Evolutionary conservation across 2,797 vertebrate genomes (phyloP).

Genomic region (Alauda arvensis): DNA sequence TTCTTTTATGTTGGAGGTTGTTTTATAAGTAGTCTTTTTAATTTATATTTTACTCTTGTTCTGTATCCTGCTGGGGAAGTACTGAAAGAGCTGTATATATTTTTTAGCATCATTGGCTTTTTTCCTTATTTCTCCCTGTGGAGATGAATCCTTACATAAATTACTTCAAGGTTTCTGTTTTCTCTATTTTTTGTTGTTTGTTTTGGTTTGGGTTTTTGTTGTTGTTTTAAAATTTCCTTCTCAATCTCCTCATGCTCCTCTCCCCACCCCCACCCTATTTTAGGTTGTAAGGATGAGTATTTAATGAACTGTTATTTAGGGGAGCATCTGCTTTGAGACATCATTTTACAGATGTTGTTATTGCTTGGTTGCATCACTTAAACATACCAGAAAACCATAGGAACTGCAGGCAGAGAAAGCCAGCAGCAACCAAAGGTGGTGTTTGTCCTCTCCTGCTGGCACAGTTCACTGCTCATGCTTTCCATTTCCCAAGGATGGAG

Average conservation of each 20-base stretch:
- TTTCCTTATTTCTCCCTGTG: conserved; percentile 29
- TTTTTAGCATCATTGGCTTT: conserved; percentile 40
- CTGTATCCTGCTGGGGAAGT: conserved; percentile 13
- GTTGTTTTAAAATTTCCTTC: neutral
- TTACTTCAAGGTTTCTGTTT: conserved; percentile 18
- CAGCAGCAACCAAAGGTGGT: neutral
- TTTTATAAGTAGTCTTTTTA: conserved; percentile 12
- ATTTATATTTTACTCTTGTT: conserved; percentile 29
- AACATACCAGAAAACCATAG: neutral
- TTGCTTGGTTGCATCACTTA: neutral
- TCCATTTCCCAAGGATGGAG: neutral
- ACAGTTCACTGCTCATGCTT: fast-evolving
- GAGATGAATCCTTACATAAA: conserved; percentile 31
- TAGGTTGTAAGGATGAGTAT: neutral
- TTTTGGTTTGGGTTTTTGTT: neutral
- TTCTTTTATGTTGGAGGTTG: neutral
- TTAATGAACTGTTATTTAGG: conserved; percentile 27
- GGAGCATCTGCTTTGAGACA: neutral
- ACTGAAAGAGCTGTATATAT: conserved; percentile 10
- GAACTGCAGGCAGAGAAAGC: neutral
- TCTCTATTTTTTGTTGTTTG: neutral
- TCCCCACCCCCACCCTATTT: neutral
- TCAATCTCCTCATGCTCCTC: neutral
- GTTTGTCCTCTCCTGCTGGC: neutral
- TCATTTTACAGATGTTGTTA: neutral